phyloP scores from a whole-genome alignment of 2,797 vertebrate genomes.

The Acomys russatus region DNA sequence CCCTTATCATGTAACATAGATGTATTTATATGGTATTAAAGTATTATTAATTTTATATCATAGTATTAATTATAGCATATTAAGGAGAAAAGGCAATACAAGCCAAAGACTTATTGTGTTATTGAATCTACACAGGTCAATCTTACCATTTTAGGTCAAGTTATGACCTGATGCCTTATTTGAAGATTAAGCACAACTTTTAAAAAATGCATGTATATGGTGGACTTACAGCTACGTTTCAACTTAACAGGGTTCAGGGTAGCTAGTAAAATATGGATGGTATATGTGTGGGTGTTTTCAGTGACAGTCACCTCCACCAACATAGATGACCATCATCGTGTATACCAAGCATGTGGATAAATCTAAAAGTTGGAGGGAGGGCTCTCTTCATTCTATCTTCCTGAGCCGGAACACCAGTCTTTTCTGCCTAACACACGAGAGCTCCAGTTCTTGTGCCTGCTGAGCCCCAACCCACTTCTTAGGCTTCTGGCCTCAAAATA shows the following conservation, averaged over 20 bases:
- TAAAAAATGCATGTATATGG: background rate
- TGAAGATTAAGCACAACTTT: slow-evolving; percentile 1
- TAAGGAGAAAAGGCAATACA: background rate
- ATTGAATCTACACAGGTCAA: background rate
- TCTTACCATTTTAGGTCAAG: background rate
- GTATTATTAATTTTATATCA: background rate
- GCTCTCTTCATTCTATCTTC: background rate
- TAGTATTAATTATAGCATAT: background rate
- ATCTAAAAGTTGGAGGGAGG: background rate
- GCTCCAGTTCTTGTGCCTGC: background rate
- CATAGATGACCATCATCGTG: background rate
- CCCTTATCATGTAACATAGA: background rate
- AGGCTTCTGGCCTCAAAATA: background rate
- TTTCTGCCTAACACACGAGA: background rate
- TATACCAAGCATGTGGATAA: background rate
- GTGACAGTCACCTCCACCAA: background rate
- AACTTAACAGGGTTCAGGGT: background rate
- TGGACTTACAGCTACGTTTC: background rate
- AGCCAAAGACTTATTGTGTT: background rate
- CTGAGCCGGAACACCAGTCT: background rate
- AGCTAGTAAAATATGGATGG: background rate
- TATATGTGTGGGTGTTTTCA: background rate
- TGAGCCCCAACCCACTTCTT: background rate
- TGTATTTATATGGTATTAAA: background rate
- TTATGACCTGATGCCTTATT: background rate